Conservation (phyloP, 1,140 invertebrate genomes). For the Drosophila triauraria region DNA sequence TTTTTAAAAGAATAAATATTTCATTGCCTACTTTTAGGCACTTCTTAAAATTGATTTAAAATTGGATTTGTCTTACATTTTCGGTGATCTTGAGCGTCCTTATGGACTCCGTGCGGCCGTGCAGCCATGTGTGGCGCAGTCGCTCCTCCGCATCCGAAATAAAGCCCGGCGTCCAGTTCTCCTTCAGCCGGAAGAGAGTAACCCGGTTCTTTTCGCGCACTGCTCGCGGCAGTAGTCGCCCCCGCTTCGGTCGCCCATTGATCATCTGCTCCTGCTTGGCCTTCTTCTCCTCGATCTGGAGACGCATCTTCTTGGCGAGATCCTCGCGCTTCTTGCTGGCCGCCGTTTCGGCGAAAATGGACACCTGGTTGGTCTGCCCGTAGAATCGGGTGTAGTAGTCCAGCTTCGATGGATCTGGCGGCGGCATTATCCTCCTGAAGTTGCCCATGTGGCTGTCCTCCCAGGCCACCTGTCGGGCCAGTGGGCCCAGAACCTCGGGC, state of each 20-base stretch:
- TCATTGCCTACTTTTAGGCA: no score
- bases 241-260: slow-evolving; percentile 22
- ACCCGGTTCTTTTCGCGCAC: slow-evolving; percentile 68
- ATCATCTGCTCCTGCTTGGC: slow-evolving; percentile 67
- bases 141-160: slow-evolving; percentile 80
- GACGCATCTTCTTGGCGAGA: slow-evolving; percentile 72
- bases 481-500: slow-evolving; percentile 58
- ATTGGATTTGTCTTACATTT: slow-evolving; percentile 36
- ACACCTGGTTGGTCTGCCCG: slow-evolving; percentile 89
- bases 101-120: slow-evolving; percentile 71
- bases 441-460: slow-evolving; percentile 92
- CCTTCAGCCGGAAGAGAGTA: slow-evolving; percentile 43
- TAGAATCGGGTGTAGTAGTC: slow-evolving; percentile 85
- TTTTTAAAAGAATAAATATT: no score
- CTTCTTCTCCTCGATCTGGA: slow-evolving; percentile 75
- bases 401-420: slow-evolving; percentile 40
- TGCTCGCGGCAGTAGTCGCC: slow-evolving; percentile 49
- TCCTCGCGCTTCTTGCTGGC: slow-evolving; percentile 86
- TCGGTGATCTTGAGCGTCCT: slow-evolving; percentile 68
- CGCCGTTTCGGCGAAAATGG: slow-evolving; percentile 91
- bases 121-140: slow-evolving; percentile 72
- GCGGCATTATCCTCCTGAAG: slow-evolving; percentile 86
- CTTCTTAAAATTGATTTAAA: no score
- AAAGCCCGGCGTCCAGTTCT: slow-evolving; percentile 76
- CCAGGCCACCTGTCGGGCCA: slow-evolving; percentile 90